Conservation (phyloP, 2,113 vertebrate species). For the Bambusicola thoracicus region DNA sequence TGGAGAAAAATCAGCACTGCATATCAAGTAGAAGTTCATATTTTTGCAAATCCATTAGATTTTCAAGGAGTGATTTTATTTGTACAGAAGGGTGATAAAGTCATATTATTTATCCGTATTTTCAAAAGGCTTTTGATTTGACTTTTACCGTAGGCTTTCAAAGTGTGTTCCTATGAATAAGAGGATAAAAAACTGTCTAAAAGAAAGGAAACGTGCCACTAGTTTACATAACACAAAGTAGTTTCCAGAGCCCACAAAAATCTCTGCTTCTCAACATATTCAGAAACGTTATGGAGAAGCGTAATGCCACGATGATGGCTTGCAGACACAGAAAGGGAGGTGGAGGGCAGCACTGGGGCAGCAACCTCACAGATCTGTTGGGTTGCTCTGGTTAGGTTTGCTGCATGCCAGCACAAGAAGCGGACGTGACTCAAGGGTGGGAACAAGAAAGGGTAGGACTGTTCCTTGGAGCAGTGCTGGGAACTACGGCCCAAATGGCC, state of each 20-base stretch:
- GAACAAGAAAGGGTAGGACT: not conserved
- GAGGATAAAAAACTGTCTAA: not conserved
- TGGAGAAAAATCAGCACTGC: constrained; percentile 7
- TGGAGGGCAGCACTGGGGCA: not conserved
- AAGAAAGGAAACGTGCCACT: not conserved
- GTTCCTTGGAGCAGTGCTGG: not conserved
- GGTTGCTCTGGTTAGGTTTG: not conserved
- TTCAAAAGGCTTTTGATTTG: not conserved
- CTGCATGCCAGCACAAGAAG: not conserved
- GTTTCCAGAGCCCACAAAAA: constrained; percentile 14
- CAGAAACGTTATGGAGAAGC: not conserved
- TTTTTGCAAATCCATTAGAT: not conserved
- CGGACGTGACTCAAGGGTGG: rapidly evolving
- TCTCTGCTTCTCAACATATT: not conserved
- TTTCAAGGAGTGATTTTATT: not conserved
- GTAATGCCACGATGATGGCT: not conserved
- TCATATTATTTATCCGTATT: not conserved
- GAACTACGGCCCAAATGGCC: not conserved
- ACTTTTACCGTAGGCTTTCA: not conserved
- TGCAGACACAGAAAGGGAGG: not conserved
- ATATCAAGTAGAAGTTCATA: not conserved
- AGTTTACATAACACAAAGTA: not conserved
- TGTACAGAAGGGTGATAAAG: not conserved
- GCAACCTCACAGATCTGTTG: not conserved
- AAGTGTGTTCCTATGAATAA: not conserved